Evolutionary conservation across 1,140 invertebrate genomes (phyloP).

Genomic region (Drosophila ogumai): DNA sequence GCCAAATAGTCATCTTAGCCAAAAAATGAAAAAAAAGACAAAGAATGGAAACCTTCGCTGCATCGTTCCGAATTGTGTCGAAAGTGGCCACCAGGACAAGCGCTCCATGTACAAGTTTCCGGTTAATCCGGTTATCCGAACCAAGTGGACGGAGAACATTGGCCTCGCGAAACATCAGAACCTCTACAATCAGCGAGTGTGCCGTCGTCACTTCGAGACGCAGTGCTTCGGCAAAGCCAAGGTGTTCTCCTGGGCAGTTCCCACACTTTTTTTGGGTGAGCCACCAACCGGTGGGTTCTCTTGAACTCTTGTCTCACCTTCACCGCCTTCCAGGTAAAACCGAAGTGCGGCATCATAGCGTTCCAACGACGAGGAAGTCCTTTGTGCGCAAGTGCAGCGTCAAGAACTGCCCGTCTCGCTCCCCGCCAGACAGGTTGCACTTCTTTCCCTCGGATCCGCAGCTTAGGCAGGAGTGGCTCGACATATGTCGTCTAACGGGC

Average conservation of each 20-base stretch:
- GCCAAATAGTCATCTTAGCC: background rate
- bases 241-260: conserved; percentile 32
- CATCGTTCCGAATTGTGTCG: conserved; percentile 17
- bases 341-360: background rate
- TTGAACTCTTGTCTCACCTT: background rate
- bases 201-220: conserved; percentile 30
- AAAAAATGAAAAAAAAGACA: conserved; percentile 19
- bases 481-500: conserved; percentile 5
- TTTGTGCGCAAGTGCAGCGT: conserved; percentile 20
- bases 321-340: background rate
- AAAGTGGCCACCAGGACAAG: conserved; percentile 29
- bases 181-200: conserved; percentile 22
- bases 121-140: conserved; percentile 21
- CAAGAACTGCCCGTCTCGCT: conserved; percentile 13
- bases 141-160: conserved; percentile 31
- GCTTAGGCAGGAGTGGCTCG: conserved; percentile 16
- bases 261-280: conserved; percentile 26
- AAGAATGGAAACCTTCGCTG: conserved; percentile 25
- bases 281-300: background rate
- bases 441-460: conserved; percentile 35
- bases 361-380: background rate
- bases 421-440: conserved; percentile 20
- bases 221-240: conserved; percentile 39
- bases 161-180: conserved; percentile 9
- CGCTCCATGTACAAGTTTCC: conserved; percentile 39